Conservation (phyloP, 2,797 vertebrate genomes). For the Acanthornis magna region DNA sequence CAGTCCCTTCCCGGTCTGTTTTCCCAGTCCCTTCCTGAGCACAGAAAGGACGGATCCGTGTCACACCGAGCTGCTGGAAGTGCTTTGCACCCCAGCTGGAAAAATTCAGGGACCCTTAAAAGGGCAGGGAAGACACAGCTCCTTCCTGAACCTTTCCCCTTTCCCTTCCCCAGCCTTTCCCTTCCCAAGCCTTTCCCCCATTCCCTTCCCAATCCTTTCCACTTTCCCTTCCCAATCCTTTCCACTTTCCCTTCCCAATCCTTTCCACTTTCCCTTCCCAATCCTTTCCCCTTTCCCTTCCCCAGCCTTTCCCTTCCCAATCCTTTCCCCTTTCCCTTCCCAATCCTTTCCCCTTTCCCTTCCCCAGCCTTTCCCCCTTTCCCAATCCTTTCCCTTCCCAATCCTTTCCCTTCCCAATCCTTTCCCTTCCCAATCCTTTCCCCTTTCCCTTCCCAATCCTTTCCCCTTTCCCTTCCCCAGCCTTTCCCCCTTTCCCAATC, state of each 20-base stretch:
- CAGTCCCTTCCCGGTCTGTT: background rate
- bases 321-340: too few relatives aligned
- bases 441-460: too few relatives aligned
- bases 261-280: too few relatives aligned
- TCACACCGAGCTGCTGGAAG: background rate
- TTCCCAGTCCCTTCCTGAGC: too few relatives aligned
- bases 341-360: too few relatives aligned
- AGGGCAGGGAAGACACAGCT: accelerated
- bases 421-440: background rate
- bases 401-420: too few relatives aligned
- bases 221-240: background rate
- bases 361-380: background rate
- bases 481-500: background rate
- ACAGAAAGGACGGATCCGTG: background rate
- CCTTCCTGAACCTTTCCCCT: background rate
- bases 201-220: background rate
- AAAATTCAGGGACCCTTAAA: background rate
- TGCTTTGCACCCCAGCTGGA: background rate
- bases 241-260: background rate
- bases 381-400: too few relatives aligned
- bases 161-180: background rate
- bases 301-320: too few relatives aligned
- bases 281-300: too few relatives aligned
- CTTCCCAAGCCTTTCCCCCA: too few relatives aligned
- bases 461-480: too few relatives aligned